Base-by-base conservation (phyloP, 2,888 invertebrate species). In the Eucriotettix oculatus region DNA sequence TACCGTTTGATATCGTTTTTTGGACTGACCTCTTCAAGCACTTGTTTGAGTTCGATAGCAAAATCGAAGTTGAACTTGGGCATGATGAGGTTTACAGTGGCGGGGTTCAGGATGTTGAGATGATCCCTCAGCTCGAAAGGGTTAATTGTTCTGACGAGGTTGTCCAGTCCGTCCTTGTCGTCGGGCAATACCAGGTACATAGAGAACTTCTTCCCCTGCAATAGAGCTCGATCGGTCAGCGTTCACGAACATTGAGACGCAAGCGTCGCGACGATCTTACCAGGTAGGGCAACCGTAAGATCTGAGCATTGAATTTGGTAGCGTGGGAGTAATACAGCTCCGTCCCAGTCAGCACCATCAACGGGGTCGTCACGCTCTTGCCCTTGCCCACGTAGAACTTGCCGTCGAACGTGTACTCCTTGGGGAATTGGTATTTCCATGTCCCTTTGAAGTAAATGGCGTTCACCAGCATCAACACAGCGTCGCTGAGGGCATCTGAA, bases 361-460 rank as follows among this genome's bases (percentile, higher is more conserved):
- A 86, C 0, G 79, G 76, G 0, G 79, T 78, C 1, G 73, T 70
- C 55, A 80, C 74, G 59, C 75, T 74, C 1, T 71, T 67, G 0
- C 73, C 71, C 0, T 77, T 73, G 0, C 76, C 72, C 9, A 79
- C 71, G 68, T 81, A 80, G 74, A 94, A 94, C 10, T 73, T 72
- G 1, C 76, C 80, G 0, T 71, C 65, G 59, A 72, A 75, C 0
- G 87, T 88, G 0, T 74, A 73, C 61, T 81, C 80, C 16, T 78
- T 76, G 0, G 79, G 74, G 69, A 90, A 91, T 67, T 80, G 82
- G 63, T 81, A 77, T 0, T 79, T 75, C 92, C 92, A 92, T 0
- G 79, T 75, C 1, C 90, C 90, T 70, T 89, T 86, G 76, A 90
- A 91, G 74, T 83, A 90, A 42, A 92, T 74, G 0, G 87, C 85